A percentile compares a stretch with the other conserved stretches of the same genome.
phyloP scores from a whole-genome alignment of 2,113 vertebrate genomes.

The Aleadryas rufinucha region DNA sequence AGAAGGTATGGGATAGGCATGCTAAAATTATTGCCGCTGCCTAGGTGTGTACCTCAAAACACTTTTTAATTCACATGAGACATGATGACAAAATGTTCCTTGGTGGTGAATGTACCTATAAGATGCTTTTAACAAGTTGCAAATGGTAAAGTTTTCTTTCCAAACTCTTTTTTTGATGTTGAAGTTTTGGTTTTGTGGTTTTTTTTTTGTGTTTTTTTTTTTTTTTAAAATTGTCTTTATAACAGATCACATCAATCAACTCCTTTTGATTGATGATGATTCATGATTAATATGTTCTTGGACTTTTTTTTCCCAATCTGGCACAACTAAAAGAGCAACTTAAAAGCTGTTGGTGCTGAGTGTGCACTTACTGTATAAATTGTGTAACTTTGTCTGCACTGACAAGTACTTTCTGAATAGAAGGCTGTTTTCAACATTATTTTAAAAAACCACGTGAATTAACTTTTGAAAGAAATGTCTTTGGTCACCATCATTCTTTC shows the following conservation, averaged over 20 bases:
- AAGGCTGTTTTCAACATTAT: not conserved
- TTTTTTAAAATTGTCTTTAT: not conserved
- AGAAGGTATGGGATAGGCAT: not conserved
- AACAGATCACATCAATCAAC: not conserved
- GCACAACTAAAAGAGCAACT: not conserved
- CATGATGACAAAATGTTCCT: not conserved
- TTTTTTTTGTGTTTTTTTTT: not conserved
- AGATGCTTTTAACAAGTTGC: not conserved
- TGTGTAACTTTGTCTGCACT: not conserved
- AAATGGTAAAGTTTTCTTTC: not conserved
- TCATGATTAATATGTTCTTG: not conserved
- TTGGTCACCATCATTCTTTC: not conserved
- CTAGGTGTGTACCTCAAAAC: not conserved
- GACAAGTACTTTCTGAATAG: not conserved
- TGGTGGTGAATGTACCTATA: not conserved
- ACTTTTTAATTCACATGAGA: not conserved
- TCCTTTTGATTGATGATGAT: not conserved
- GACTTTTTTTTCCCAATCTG: not conserved
- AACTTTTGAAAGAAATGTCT: not conserved
- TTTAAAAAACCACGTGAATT: fast-evolving
- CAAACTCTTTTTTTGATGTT: not conserved
- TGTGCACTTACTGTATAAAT: not conserved
- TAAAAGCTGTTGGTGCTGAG: not conserved
- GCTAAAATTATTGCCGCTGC: not conserved
- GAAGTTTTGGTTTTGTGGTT: not conserved